Evolutionary conservation across 1,140 invertebrate genomes (phyloP), one percentile per base, ranked within the genome.

Genomic region (Oscheius sp.): DNA sequence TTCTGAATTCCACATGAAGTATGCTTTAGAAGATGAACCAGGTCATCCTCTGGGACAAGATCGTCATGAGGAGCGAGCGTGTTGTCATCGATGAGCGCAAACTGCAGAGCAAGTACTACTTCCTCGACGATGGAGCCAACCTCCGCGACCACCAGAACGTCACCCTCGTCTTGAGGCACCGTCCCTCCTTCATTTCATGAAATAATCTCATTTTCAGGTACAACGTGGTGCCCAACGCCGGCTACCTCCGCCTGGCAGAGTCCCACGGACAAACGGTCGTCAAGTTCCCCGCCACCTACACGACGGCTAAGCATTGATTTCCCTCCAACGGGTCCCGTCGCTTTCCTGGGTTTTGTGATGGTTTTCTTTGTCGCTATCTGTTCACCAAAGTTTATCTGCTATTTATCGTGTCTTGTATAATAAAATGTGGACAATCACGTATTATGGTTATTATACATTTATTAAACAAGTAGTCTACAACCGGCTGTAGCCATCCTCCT

Each of bases 151-250:
- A 82, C 55, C 32, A 80, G 45, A 83, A 85, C 45, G 79, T 80
- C 2, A 82, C 78, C 2, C 68, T 80, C 68, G 58, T 79, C 10
- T 62, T 79, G 23, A 32, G 42, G 55, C 31, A 66, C 23, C 13
- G 10, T 31, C 13, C 23, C 23, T 59, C 23, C 23, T 13, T 23
- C 13, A 23, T 59, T 23, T 59, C 15, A 23, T 23, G 10, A 15
- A 13, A 23, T 59, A 15, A 20, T 1, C 15, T 28, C 18, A 45
- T 28, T 59, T 59, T 59, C 97, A 93, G 93, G 0, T 99, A 94
- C 93, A 99, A 99, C 86, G 93, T 99, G 38, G 95, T 99, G 78
- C 96, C 96, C 45, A 99, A 99, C 88, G 94, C 95, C 79, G 96
- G 96, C 7, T 82, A 80, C 55, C 34, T 83, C 4, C 74, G 72